Evolutionary conservation across 2,888 invertebrate species (phyloP).

Genomic region (Papilio protenor): DNA sequence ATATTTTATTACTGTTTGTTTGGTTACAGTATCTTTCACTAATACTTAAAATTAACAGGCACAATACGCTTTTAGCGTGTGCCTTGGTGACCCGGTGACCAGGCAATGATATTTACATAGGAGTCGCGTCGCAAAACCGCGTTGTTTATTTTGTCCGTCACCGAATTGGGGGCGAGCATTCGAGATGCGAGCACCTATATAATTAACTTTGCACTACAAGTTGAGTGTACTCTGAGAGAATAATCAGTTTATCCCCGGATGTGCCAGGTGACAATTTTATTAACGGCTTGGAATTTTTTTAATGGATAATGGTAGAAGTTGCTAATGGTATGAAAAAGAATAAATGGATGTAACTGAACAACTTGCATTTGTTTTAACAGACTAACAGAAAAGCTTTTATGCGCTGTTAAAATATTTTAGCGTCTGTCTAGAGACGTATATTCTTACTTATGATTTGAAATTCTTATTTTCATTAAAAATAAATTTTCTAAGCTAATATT

Average conservation of each 20-base stretch:
- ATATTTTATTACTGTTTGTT: too few species aligned
- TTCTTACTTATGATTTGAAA: neutral
- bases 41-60: neutral
- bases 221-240: slow-evolving; percentile 54
- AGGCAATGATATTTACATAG: slow-evolving; percentile 48
- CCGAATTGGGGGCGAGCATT: slow-evolving; percentile 47
- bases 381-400: neutral
- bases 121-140: slow-evolving; percentile 49
- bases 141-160: slow-evolving; percentile 53
- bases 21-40: neutral
- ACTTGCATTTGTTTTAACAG: neutral
- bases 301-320: neutral
- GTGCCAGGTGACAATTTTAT: slow-evolving; percentile 47
- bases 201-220: slow-evolving; percentile 68
- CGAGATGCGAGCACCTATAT: slow-evolving; percentile 48
- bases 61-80: neutral
- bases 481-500: too few species aligned
- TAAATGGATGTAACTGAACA: neutral
- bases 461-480: too few species aligned
- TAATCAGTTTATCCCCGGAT: slow-evolving; percentile 46
- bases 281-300: slow-evolving; percentile 19
- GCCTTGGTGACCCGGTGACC: slow-evolving; percentile 34
- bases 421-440: too few species aligned
- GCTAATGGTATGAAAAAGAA: neutral
- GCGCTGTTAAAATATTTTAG: neutral